phyloP scores from a whole-genome alignment of 35 echinoderm and acorn worm species.

The Eucidaris tribuloides region DNA sequence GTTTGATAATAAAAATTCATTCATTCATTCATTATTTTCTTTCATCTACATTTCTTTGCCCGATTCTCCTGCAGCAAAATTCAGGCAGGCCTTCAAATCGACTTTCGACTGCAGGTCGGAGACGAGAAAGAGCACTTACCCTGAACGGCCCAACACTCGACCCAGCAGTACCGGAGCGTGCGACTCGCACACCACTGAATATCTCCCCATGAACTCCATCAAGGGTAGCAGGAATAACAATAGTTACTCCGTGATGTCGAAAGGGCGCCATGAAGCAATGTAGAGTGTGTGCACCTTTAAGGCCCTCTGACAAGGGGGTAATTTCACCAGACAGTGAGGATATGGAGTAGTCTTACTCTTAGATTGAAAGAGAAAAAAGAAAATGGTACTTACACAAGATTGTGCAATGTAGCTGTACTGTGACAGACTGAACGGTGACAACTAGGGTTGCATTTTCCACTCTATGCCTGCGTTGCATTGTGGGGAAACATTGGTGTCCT shows the following conservation, averaged over 20 bases:
- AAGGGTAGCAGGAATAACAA: neutral
- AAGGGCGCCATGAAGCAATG: no score
- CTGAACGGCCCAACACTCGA: neutral
- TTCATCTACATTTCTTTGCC: neutral
- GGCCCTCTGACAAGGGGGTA: no score
- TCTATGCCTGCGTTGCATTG: no score
- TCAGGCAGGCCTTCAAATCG: conserved; percentile 42
- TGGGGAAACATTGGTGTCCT: no score
- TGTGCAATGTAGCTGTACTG: no score
- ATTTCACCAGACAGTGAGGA: no score
- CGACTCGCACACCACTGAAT: conserved; percentile 39
- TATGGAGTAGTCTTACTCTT: no score
- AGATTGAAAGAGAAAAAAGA: no score
- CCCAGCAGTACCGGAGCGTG: conserved; percentile 25
- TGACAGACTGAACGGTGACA: no score
- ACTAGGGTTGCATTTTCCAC: no score
- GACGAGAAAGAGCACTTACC: neutral
- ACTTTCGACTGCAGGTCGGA: conserved; percentile 24
- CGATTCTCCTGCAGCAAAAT: conserved; percentile 27
- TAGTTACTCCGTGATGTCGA: neutral
- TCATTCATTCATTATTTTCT: neutral
- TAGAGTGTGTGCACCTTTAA: no score
- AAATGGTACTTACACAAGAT: no score
- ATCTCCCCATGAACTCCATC: conserved; percentile 20
- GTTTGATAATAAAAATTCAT: neutral